Evolutionary conservation across 2,888 invertebrate genomes (phyloP).

Genomic region (Oscheius myriophilus): DNA sequence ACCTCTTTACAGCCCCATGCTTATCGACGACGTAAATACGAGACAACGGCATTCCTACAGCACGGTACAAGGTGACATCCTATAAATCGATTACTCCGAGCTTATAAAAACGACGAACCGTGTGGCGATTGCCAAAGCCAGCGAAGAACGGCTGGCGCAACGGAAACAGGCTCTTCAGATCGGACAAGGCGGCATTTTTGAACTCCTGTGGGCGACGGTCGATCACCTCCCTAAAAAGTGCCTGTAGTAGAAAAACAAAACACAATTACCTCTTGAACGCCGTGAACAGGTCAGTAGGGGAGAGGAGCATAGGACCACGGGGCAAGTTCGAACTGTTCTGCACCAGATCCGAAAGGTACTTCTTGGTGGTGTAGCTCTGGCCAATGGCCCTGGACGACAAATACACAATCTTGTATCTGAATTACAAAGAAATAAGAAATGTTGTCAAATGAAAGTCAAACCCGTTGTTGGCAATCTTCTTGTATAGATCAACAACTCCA

Average conservation of each 20-base stretch:
- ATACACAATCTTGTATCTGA: conserved; percentile 85
- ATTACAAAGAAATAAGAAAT: not conserved
- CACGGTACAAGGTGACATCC: no score
- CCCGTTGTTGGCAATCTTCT: conserved; percentile 89
- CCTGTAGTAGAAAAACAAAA: not conserved
- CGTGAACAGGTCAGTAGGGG: conserved; percentile 94
- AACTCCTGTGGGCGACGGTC: no score
- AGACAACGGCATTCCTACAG: no score
- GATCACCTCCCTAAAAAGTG: no score
- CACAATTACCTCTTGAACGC: conserved; percentile 83
- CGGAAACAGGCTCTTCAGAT: no score
- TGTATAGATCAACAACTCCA: conserved; percentile 95
- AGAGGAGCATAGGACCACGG: conserved; percentile 93
- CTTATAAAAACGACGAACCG: no score
- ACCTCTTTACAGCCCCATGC: no score
- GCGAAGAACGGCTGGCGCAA: no score
- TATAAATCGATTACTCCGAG: no score
- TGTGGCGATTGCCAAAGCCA: no score
- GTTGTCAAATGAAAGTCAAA: conserved; percentile 17
- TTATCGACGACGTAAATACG: no score
- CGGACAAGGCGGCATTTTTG: no score
- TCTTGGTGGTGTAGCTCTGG: conserved; percentile 84
- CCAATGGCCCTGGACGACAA: conserved; percentile 97
- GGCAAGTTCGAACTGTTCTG: conserved; percentile 93
- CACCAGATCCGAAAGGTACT: conserved; percentile 90